A percentile compares a stretch with the other conserved stretches of the same genome.
phyloP scores from a whole-genome alignment of 2,888 invertebrate species.

The Clistopyga incitator region DNA sequence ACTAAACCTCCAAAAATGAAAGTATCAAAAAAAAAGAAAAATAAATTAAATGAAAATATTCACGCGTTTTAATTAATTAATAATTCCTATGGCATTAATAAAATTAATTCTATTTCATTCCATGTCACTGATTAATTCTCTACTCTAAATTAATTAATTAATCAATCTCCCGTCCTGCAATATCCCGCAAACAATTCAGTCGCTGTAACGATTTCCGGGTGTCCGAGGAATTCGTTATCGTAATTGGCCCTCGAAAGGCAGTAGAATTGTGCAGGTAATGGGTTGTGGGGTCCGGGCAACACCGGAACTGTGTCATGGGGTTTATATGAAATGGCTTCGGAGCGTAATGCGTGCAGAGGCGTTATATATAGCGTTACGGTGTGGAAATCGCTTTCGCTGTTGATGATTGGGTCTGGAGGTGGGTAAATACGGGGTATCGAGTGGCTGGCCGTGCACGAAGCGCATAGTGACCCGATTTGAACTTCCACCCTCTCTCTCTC shows the following conservation, averaged over 20 bases:
- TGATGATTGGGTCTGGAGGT: constrained; percentile 3
- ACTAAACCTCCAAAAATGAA: neutral
- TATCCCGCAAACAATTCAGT: constrained; percentile 22
- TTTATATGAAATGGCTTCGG: neutral
- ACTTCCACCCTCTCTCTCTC: constrained; percentile 70
- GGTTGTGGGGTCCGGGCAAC: constrained; percentile 26
- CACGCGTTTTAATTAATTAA: too few relatives aligned
- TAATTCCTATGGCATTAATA: too few relatives aligned
- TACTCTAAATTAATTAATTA: neutral
- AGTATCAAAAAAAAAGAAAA: too few relatives aligned
- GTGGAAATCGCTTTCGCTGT: constrained; percentile 20
- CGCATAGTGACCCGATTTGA: constrained; percentile 75
- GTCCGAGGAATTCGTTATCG: neutral
- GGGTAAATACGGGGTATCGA: constrained; percentile 38
- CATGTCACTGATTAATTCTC: too few relatives aligned
- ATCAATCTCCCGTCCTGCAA: neutral
- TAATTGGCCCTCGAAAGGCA: constrained; percentile 9
- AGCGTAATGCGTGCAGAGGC: neutral
- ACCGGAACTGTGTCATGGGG: constrained; percentile 57
- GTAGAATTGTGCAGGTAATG: constrained; percentile 16
- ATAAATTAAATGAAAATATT: too few relatives aligned
- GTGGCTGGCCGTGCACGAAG: constrained; percentile 68
- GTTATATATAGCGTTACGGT: neutral
- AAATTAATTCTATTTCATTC: too few relatives aligned
- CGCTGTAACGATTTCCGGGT: constrained; percentile 32